Base-by-base conservation (phyloP, 2,797 vertebrate species). In the Lacerta bilineata region DNA sequence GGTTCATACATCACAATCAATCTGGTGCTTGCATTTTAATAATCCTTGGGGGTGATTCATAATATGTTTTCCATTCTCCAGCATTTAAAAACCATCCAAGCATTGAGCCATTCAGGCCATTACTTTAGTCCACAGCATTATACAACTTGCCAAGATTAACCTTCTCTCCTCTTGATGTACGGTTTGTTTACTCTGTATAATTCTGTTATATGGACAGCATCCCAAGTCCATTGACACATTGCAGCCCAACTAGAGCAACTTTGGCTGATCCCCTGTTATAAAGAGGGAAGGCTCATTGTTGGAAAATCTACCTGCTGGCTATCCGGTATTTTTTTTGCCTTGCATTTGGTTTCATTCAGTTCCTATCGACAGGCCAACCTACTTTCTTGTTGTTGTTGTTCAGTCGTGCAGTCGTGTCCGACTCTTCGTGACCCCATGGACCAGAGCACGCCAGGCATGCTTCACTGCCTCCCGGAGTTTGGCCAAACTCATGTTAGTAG, bases 1-100 rank as follows among this genome's bases (percentile, higher is more conserved):
- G n/a, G 33, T 59, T 43, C 61, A 78, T 41, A 55, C 23, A 78
- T 83, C 87, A 83, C 43, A 77, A 78, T 83, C 87, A 69, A 78
- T 15, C 80, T 5, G 20, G 64, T 11, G 41, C 36, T 36, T 86
- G 84, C 64, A 89, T 83, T 89, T 86, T 76, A 82, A 89, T 55
- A 69, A 77, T 82, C 68, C 64, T 41, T 1, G 33, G 64, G 50
- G 84, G 13, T 71, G 3, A 71, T 27, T 82, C 20, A n/a, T 81
- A 76, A 85, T 80, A 69, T 69, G 72, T 68, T 68, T 81, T 75
- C 75, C 46, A 46, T 72, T 88, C 74, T 25, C 76, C 25, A 82
- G 36, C 50, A 86, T 59, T 89, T 55, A 71, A 82, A 89, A 86
- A 71, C 18, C 75, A 79, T 71, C 50, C n/a, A 68, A 66, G 61